Base-by-base conservation (phyloP, 2,888 invertebrate species). In the Diplolepis rosae region DNA sequence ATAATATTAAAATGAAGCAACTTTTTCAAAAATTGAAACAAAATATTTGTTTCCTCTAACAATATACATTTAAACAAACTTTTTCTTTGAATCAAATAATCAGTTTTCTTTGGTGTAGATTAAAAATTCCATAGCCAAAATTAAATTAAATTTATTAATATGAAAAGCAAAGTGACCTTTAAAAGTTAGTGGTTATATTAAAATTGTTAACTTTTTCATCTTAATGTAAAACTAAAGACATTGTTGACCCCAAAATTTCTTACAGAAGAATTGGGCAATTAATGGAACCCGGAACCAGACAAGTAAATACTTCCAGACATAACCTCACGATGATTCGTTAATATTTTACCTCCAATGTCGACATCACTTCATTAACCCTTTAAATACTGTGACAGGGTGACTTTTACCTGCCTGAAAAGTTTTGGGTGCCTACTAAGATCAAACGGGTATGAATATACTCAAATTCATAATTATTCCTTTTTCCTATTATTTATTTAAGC, bases 391-490 rank as follows among this genome's bases (percentile, higher is more conserved):
- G 28, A 52, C 28, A 52, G 15, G 52, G 28, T 28, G 15, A n/a
- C n/a, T 28, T 28, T 52, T 52, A 27, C 28, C n/a, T 9, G n/a
- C 9, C n/a, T 15, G 28, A 7, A 52, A 28, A 15, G 52, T n/a
- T 28, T 52, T 52, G 27, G 27, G 52, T 6, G 13, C 6, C 6
- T 52, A 6, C 15, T 28, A 7, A 52, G 28, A 52, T 18, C 11
- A 32, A 32, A n/a, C 15, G 28, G 52, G 27, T 5, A 13, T 28
- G 52, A 28, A 52, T 52, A 13, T 54, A 32, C 54, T 15, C 18
- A 18, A 54, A 32, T 18, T 54, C 32, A 18, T 24, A 61, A 39
- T 61, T 61, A 61, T 22, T 32, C 39, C 7, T 61, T 61, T 56
- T 39, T 24, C 13, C 3, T 18, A 13, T 22, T 22, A 56, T 61